Base-by-base conservation (phyloP, 2,888 invertebrate genomes). In the Chrysina gloriosa region DNA sequence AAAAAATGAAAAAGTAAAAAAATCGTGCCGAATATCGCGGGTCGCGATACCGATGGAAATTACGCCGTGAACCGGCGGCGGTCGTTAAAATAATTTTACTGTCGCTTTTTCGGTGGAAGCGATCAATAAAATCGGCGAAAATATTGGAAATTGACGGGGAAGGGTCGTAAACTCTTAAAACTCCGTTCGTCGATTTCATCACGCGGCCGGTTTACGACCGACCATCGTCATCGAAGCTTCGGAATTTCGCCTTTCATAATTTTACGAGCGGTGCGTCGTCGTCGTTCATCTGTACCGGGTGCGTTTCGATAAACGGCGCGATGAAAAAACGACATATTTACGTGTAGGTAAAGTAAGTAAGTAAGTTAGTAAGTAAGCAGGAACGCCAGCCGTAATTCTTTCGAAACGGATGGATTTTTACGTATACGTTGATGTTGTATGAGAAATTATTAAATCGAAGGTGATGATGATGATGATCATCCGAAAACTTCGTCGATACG, bases 61-160 rank as follows among this genome's bases (percentile, higher is more conserved):
- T n/a, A n/a, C n/a, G n/a, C n/a, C n/a, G n/a, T n/a, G n/a, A n/a
- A n/a, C n/a, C n/a, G n/a, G n/a, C n/a, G n/a, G n/a, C n/a, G 16
- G 29, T 52, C 29, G 16, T 52, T 16, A 52, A 52, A 7, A 16
- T 27, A 9, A 29, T 56, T 56, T 56, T 56, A 36, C 23, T 56
- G 23, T 36, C 36, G 36, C 5, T 56, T 56, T 36, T 56, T 56
- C 56, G 11, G 11, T 39, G 56, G 23, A 56, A 25, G 23, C 56
- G 14, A 11, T 56, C 56, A 25, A 56, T 56, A 56, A 56, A 56
- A 39, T 23, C 7, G 27, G 23, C 36, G 16, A 56, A 56, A 36
- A 56, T 56, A 56, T 56, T 39, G 36, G 39, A 23, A 56, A 56
- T 56, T 36, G 56, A 36, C 36, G 27, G 23, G 21, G 23, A 11